Conservation (phyloP, 2,888 invertebrate species). For the Fragum fragum region DNA sequence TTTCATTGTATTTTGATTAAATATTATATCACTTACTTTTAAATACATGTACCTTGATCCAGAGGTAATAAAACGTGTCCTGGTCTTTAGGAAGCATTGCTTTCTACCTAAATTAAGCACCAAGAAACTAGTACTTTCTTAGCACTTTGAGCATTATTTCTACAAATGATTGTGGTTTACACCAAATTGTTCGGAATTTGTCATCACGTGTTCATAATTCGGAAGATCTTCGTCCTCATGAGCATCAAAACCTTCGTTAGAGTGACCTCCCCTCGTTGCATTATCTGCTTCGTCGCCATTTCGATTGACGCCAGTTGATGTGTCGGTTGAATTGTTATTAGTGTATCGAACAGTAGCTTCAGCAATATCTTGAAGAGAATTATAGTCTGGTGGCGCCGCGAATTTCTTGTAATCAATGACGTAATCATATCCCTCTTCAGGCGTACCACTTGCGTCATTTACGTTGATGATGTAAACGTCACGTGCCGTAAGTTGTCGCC, state of each 20-base stretch:
- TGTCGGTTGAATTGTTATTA: neutral
- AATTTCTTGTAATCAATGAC: slow-evolving; percentile 26
- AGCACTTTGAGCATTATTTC: neutral
- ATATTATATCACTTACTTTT: too few relatives aligned
- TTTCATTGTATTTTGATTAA: too few relatives aligned
- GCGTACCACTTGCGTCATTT: slow-evolving; percentile 1
- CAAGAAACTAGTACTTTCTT: too few relatives aligned
- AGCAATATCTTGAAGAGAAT: slow-evolving; percentile 22
- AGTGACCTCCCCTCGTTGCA: neutral
- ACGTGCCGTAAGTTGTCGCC: slow-evolving; percentile 11
- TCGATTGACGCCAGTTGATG: neutral
- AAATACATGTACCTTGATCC: too few relatives aligned
- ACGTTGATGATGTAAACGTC: slow-evolving; percentile 23
- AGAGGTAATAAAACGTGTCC: too few relatives aligned
- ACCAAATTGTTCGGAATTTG: neutral
- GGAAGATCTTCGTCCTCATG: slow-evolving; percentile 14
- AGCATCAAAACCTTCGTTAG: slow-evolving; percentile 1
- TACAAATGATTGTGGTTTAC: slow-evolving; percentile 9
- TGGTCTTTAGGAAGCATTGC: too few relatives aligned
- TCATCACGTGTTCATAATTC: slow-evolving; percentile 17
- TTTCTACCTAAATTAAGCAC: too few relatives aligned
- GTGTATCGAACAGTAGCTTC: neutral
- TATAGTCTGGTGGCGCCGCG: slow-evolving; percentile 23
- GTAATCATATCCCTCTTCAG: slow-evolving; percentile 23
- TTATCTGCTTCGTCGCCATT: slow-evolving; percentile 8